A percentile compares a stretch with the other conserved stretches of the same genome.
Conservation (phyloP, 2,797 vertebrate species). For the Neostethus bicornis region DNA sequence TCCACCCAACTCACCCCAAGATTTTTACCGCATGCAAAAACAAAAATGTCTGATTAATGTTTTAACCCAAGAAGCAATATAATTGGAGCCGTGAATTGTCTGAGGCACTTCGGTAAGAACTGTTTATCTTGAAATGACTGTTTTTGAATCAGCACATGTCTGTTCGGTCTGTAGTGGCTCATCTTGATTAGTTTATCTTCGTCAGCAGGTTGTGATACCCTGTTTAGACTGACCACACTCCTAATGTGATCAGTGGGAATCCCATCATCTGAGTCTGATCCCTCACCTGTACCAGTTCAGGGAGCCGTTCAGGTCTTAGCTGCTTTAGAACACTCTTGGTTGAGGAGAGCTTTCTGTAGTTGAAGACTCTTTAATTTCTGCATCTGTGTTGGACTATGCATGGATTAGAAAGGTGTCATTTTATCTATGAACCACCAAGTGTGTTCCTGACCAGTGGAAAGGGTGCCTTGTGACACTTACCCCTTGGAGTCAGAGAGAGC, state of each 20-base stretch:
- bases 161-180: too few species aligned
- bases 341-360: too few species aligned
- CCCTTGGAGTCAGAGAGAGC: constrained; percentile 61
- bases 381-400: too few species aligned
- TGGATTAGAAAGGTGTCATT: constrained; percentile 58
- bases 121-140: too few species aligned
- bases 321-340: constrained; percentile 2
- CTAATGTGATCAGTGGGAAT: constrained; percentile 66
- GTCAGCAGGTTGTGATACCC: constrained; percentile 2
- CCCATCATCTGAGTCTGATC: constrained; percentile 57
- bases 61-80: too few species aligned
- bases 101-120: too few species aligned
- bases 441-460: constrained; percentile 47
- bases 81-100: too few species aligned
- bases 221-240: constrained; percentile 45
- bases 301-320: constrained; percentile 1
- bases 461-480: constrained; percentile 75
- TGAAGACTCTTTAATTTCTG: too few species aligned
- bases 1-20: too few species aligned
- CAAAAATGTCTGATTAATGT: too few species aligned
- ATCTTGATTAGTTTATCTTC: constrained; percentile 11
- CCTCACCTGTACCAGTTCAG: constrained; percentile 7
- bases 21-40: too few species aligned
- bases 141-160: too few species aligned
- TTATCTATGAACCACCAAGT: constrained; percentile 61